A percentile compares a stretch with the other conserved stretches of the same genome.
Evolutionary conservation across 2,113 vertebrate genomes (phyloP).

Genomic region (Quiscalus mexicanus): DNA sequence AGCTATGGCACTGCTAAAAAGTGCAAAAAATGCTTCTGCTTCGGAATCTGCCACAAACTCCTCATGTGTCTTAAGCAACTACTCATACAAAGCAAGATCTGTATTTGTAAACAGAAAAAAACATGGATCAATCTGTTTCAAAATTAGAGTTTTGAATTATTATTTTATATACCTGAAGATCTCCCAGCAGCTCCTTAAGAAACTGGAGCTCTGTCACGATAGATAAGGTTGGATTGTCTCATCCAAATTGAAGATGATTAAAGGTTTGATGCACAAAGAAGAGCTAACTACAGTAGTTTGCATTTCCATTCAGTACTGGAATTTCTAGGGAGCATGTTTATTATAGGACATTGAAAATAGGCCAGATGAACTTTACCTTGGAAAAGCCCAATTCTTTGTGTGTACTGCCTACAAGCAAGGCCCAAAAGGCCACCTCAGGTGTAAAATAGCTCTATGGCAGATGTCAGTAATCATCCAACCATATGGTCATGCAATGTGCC

Average conservation of each 20-base stretch:
- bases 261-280: neutral
- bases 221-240: neutral
- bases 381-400: neutral
- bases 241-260: neutral
- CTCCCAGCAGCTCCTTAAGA: neutral
- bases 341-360: neutral
- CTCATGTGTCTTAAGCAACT: rapidly evolving
- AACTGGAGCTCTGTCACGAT: neutral
- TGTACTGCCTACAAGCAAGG: neutral
- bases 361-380: neutral
- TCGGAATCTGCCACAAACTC: neutral
- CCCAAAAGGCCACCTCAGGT: neutral
- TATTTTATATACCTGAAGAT: neutral
- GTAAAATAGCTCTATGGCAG: neutral
- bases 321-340: neutral
- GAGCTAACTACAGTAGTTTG: neutral
- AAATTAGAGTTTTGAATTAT: neutral
- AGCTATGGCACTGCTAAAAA: neutral
- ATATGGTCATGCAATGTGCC: rapidly evolving
- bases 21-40: neutral
- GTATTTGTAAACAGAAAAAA: neutral
- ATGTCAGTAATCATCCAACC: neutral
- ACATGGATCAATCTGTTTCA: neutral
- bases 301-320: neutral
- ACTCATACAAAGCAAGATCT: neutral